These are phyloP conservation scores for Ochotona princeps DNA, from an alignment of 2,113 vertebrate genomes.

Conservation along the genomic window DNA sequence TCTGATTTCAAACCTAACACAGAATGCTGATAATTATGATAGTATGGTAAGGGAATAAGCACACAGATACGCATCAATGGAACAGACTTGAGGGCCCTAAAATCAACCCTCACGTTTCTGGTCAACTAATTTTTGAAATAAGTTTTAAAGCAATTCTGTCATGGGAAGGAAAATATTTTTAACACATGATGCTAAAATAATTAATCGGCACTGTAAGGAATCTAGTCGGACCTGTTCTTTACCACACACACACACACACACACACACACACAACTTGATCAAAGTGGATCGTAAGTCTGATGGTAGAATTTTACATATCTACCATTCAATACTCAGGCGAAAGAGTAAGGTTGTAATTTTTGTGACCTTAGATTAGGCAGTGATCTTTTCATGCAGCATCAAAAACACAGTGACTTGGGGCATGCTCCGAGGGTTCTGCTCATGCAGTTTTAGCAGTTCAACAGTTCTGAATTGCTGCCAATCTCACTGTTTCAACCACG, in stretches of 20 bases:
- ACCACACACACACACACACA: accelerated
- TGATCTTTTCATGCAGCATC: background rate
- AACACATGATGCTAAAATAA: background rate
- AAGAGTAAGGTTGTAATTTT: background rate
- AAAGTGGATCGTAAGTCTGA: background rate
- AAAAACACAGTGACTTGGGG: background rate
- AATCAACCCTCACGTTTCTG: background rate
- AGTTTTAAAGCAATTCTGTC: background rate
- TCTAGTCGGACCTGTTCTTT: background rate
- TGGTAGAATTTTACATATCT: background rate
- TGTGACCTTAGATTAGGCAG: background rate
- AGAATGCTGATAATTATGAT: background rate
- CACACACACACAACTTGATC: background rate
- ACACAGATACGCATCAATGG: background rate
- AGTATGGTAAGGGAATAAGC: background rate
- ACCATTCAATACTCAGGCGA: background rate
- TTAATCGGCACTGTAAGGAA: background rate
- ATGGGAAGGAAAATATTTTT: background rate
- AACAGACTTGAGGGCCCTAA: background rate
- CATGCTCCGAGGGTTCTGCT: no score
- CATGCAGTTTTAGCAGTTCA: no score
- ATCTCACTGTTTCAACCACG: no score
- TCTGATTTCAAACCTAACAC: background rate
- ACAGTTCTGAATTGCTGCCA: no score
- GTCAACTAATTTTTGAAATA: background rate